A percentile compares a stretch with the other conserved stretches of the same genome.
phyloP scores from a whole-genome alignment of 2,113 vertebrate genomes.

The Drymodes brunneopygia region DNA sequence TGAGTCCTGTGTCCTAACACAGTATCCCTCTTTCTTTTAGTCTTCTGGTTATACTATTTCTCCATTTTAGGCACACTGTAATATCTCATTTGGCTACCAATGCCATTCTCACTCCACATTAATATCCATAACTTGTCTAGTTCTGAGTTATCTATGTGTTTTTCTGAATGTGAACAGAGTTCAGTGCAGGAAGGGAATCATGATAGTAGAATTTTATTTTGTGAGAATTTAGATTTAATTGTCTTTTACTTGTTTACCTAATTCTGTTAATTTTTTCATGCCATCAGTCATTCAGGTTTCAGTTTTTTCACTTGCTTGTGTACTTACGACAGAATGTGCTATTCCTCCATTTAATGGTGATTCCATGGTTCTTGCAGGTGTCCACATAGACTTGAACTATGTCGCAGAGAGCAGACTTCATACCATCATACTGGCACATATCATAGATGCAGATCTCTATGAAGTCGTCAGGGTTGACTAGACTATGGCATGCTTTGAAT shows the following conservation, averaged over 20 bases:
- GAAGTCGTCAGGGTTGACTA: constrained; percentile 57
- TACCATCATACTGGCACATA: constrained; percentile 68
- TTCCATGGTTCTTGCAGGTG: constrained; percentile 57
- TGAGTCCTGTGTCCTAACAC: neutral
- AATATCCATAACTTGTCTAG: neutral
- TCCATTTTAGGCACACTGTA: neutral
- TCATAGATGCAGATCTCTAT: constrained; percentile 64
- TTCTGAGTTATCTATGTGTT: neutral
- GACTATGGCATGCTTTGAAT: constrained; percentile 50
- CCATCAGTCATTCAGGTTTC: neutral
- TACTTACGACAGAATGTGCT: constrained; percentile 68
- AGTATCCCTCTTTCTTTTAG: neutral
- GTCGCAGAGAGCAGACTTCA: constrained; percentile 61
- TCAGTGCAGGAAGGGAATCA: neutral
- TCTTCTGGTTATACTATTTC: neutral
- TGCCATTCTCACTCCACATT: neutral
- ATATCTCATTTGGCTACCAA: neutral
- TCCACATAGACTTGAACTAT: constrained; percentile 64
- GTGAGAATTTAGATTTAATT: neutral
- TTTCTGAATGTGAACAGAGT: neutral
- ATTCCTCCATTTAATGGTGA: constrained; percentile 61
- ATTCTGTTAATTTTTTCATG: neutral
- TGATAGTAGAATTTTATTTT: neutral
- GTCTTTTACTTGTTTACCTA: neutral
- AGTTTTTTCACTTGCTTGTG: neutral